Evolutionary conservation across 2,113 vertebrate genomes (phyloP), one percentile per base, ranked within the genome.

Genomic region (Chaenogobius annularis): DNA sequence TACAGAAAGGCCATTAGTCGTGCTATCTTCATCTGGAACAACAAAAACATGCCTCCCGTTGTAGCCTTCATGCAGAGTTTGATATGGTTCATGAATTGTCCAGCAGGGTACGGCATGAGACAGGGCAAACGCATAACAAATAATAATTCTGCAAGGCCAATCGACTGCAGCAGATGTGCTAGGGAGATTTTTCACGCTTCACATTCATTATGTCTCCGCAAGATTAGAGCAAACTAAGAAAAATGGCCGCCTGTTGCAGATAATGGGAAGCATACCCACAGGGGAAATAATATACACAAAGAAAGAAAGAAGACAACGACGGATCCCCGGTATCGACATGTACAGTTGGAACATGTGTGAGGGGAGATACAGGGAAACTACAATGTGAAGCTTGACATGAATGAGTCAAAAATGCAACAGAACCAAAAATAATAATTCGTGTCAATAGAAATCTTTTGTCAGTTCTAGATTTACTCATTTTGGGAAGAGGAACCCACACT

Each of bases 81-180:
- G 46, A 75, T 23, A 72, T 47, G 59, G 64, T 66, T 63, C 14
- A 26, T 47, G 66, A 74, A 65, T 59, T 17, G 71, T 43, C 47
- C 64, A 35, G n/a, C 52, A 73, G 22, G 35, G 69, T 54, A 10
- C 19, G 50, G n/a, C 50, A 54, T 3, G 55, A 58, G 20, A 26
- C 55, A 26, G 55, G 20, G 1, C 68, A 7, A 75, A 63, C 70
- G 48, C 9, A 65, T 15, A 70, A 65, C 61, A 59, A 66, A 71
- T 71, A 73, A 26, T n/a, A 72, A 62, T 70, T 74, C 35, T 11
- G n/a, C 55, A 40, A 66, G 59, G 77, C 23, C 71, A 87, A 85
- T 90, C 89, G 78, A 72, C 78, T 74, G 70, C 82, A 87, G 79
- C 80, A 85, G 79, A 68, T 81, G 75, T 46, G 70, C 80, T 70